Evolutionary conservation across 2,113 vertebrate species (phyloP).

Genomic region (Dicerorhinus sumatrensis): DNA sequence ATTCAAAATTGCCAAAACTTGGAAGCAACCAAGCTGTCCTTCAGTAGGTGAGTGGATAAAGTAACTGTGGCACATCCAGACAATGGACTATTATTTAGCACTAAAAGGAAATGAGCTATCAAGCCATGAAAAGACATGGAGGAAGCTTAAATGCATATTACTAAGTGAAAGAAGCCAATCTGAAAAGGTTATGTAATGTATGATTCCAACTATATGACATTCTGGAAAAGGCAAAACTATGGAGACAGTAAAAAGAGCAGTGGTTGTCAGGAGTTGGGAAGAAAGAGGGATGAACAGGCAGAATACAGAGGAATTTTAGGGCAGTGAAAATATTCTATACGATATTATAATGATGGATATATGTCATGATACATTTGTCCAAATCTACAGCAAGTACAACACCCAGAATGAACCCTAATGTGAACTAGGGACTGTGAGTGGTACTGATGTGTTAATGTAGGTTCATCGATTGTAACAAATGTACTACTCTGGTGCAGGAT

Average conservation of each 20-base stretch:
- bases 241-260: not conserved
- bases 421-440: not conserved
- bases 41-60: not conserved
- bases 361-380: not conserved
- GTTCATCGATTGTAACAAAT: not conserved
- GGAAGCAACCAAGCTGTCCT: not conserved
- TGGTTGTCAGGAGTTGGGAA: not conserved
- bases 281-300: not conserved
- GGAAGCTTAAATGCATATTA: not conserved
- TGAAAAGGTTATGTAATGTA: not conserved
- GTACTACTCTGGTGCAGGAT: not conserved
- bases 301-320: not conserved
- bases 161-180: not conserved
- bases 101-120: not conserved
- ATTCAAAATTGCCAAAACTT: not conserved
- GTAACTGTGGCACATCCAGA: not conserved
- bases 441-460: not conserved
- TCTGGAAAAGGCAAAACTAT: not conserved
- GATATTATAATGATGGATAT: not conserved
- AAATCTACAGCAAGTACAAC: not conserved
- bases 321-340: not conserved
- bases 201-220: not conserved
- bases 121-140: not conserved
- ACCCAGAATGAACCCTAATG: not conserved
- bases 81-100: not conserved